Conservation (phyloP, 2,797 vertebrate species). For the Heliangelus exortis region DNA sequence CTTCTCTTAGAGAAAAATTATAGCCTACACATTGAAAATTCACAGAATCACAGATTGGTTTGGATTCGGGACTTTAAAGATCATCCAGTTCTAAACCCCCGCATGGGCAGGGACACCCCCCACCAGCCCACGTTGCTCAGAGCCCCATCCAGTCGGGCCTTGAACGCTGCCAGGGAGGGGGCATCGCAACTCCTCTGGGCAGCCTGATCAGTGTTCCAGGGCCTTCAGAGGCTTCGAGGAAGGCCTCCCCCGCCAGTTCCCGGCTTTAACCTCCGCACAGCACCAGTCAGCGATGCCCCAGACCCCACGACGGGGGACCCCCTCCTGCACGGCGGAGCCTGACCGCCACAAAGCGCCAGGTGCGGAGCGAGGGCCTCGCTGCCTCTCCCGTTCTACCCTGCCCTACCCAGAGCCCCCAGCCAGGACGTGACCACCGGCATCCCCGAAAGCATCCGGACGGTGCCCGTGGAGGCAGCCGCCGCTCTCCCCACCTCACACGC, state of each 20-base stretch:
- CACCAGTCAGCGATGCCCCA: no score
- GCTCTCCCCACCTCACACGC: neutral
- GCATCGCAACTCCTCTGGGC: no score
- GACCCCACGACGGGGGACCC: neutral
- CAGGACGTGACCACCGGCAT: fast-evolving
- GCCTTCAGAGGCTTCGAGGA: neutral
- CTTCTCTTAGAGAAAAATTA: neutral
- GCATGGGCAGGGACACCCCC: no score
- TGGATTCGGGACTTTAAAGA: no score
- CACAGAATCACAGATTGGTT: no score
- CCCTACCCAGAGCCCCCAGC: neutral
- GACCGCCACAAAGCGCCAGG: neutral
- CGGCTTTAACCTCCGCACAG: neutral
- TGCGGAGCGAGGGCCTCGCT: neutral
- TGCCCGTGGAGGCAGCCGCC: no score
- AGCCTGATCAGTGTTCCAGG: no score
- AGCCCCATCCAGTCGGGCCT: no score
- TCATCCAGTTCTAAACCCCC: no score
- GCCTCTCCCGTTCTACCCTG: neutral
- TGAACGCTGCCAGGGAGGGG: no score
- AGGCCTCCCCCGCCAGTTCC: no score
- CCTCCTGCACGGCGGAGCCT: neutral
- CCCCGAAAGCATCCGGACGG: neutral
- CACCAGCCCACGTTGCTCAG: no score
- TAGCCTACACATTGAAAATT: neutral